phyloP scores from a whole-genome alignment of 2,113 vertebrate genomes.

The Zosterops lateralis region DNA sequence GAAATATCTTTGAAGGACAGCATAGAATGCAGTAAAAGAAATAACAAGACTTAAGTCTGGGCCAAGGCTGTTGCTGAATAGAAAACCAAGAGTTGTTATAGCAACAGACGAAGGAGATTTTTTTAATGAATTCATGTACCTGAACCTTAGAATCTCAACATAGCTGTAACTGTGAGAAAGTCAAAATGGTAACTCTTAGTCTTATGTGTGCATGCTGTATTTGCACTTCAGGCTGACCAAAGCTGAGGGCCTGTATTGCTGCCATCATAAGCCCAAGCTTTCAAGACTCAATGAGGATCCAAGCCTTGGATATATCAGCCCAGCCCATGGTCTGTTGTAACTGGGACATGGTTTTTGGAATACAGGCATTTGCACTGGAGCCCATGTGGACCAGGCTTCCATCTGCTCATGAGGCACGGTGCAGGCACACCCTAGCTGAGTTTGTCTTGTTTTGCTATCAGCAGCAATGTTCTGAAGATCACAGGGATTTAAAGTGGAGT shows the following conservation, averaged over 20 bases:
- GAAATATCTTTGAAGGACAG: neutral
- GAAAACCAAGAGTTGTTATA: neutral
- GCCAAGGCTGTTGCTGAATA: neutral
- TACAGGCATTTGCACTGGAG: neutral
- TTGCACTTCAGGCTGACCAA: neutral
- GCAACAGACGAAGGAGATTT: neutral
- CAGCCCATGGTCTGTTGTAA: neutral
- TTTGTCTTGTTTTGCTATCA: neutral
- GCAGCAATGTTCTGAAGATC: neutral
- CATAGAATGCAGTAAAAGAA: neutral
- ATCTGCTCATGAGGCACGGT: neutral
- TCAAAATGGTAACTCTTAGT: neutral
- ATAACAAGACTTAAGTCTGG: neutral
- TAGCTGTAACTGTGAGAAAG: neutral
- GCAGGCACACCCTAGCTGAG: neutral
- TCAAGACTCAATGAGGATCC: neutral
- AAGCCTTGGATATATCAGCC: neutral
- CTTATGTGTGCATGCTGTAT: neutral
- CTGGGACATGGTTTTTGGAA: fast-evolving
- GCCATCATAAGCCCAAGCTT: fast-evolving
- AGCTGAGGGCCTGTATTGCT: neutral
- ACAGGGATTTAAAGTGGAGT: neutral
- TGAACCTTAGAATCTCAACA: neutral
- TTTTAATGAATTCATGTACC: neutral
- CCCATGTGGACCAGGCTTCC: fast-evolving